A percentile compares a stretch with the other conserved stretches of the same genome.
Conservation (phyloP, 2,888 invertebrate species). For the Anagyrus pseudococci region DNA sequence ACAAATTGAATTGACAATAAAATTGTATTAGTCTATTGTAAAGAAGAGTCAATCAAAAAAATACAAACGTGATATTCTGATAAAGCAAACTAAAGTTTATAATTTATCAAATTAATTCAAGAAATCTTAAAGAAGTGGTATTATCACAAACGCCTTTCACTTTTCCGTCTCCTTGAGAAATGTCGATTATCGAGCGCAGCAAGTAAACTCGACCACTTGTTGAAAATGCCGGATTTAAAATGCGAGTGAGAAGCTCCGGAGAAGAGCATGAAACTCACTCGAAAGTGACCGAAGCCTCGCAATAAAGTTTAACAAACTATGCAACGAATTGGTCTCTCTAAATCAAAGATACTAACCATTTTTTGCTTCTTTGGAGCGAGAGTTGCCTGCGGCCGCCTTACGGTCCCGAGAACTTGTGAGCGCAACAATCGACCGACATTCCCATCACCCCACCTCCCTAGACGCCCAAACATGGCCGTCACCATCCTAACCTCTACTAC, state of each 20-base stretch:
- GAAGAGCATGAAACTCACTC: no score
- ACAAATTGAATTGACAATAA: no score
- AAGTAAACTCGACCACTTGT: conserved; percentile 33
- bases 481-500: conserved; percentile 41
- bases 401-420: conserved; percentile 42
- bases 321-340: no score
- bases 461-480: conserved; percentile 39
- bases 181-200: conserved; percentile 19
- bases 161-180: conserved; percentile 29
- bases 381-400: conserved; percentile 43
- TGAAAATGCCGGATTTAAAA: conserved; percentile 12
- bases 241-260: no score
- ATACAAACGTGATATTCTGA: no score
- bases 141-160: conserved; percentile 34
- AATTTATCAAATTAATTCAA: no score
- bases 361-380: conserved; percentile 44
- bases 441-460: conserved; percentile 18
- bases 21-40: no score
- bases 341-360: conserved; percentile 44
- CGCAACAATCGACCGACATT: conserved; percentile 40
- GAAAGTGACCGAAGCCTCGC: neutral
- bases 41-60: no score
- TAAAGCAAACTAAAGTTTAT: no score
- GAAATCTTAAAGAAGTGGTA: no score
- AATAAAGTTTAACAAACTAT: neutral